These are phyloP conservation scores for Epistrophella euchroma DNA, from an alignment of 2,888 invertebrate species.

Conservation along the genomic window DNA sequence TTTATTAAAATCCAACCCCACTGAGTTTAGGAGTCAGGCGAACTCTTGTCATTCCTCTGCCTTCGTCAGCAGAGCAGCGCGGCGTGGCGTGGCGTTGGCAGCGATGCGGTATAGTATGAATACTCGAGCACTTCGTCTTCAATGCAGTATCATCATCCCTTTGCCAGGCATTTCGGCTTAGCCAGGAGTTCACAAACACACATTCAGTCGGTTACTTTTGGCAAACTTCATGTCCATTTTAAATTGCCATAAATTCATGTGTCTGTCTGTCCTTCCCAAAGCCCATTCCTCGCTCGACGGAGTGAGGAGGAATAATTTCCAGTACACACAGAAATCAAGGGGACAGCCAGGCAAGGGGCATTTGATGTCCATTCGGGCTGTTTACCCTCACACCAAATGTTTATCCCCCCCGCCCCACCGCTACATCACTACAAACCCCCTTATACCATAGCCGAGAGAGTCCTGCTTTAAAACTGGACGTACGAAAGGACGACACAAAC, in stretches of 20 bases:
- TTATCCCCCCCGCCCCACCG: not conserved
- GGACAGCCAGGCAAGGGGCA: not conserved
- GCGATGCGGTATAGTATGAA: slow-evolving; percentile 10
- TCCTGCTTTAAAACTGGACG: slow-evolving; percentile 38
- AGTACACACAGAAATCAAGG: slow-evolving; percentile 29
- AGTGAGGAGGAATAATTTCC: slow-evolving; percentile 19
- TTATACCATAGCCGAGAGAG: slow-evolving; percentile 14
- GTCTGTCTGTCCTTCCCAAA: slow-evolving; percentile 68
- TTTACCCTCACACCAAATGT: slow-evolving; percentile 64
- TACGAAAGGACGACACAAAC: slow-evolving; percentile 44
- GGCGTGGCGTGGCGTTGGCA: not conserved
- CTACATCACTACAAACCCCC: slow-evolving; percentile 5
- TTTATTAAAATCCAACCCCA: slow-evolving; percentile 74
- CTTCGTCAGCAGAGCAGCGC: not conserved
- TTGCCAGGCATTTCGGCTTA: slow-evolving; percentile 7
- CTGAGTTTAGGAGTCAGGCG: slow-evolving; percentile 55
- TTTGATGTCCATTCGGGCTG: slow-evolving; percentile 61
- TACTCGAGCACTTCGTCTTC: slow-evolving; percentile 26
- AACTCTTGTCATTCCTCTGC: slow-evolving; percentile 36
- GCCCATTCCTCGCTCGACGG: not conserved
- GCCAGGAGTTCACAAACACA: slow-evolving; percentile 26
- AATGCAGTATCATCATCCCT: slow-evolving; percentile 57
- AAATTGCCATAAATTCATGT: slow-evolving; percentile 76
- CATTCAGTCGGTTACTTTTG: slow-evolving; percentile 73
- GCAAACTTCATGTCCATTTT: slow-evolving; percentile 75